These are phyloP conservation scores for Diarsia brunnea DNA, from an alignment of 2,888 invertebrate species.

Conservation along the genomic window DNA sequence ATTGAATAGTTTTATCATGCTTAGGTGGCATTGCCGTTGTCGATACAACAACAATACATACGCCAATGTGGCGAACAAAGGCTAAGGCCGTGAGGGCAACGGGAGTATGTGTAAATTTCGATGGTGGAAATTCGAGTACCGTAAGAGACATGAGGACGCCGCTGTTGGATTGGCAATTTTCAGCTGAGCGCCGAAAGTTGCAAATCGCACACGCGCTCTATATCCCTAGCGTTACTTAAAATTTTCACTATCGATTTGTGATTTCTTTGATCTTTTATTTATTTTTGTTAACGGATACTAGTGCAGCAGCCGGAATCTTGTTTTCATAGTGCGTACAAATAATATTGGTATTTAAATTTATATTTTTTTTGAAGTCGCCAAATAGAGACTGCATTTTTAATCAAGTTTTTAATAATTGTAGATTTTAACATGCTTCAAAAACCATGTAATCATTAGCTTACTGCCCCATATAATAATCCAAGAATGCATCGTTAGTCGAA, in stretches of 20 bases:
- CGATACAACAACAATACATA: background rate
- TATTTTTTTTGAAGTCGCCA: background rate
- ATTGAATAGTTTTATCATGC: background rate
- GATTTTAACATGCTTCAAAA: constrained; percentile 15
- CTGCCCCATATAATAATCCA: constrained; percentile 1
- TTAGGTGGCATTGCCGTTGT: background rate
- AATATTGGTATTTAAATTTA: constrained; percentile 6
- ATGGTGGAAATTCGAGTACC: background rate
- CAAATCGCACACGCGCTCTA: background rate
- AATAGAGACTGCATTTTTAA: constrained; percentile 1
- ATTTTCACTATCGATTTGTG: background rate
- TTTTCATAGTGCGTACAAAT: constrained; percentile 20
- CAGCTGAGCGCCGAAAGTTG: background rate
- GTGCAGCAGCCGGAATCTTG: background rate
- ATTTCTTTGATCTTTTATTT: constrained; percentile 1
- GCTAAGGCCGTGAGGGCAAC: background rate
- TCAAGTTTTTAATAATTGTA: constrained; percentile 2
- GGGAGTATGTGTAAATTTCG: background rate
- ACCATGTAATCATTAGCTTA: constrained; percentile 21
- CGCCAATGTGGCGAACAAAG: background rate
- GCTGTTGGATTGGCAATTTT: background rate
- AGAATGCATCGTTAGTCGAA: constrained; percentile 29
- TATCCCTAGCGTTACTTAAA: background rate
- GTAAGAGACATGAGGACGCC: background rate
- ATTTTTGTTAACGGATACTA: background rate